Base-by-base conservation (phyloP, 2,113 vertebrate genomes). In the Sorex araneus region DNA sequence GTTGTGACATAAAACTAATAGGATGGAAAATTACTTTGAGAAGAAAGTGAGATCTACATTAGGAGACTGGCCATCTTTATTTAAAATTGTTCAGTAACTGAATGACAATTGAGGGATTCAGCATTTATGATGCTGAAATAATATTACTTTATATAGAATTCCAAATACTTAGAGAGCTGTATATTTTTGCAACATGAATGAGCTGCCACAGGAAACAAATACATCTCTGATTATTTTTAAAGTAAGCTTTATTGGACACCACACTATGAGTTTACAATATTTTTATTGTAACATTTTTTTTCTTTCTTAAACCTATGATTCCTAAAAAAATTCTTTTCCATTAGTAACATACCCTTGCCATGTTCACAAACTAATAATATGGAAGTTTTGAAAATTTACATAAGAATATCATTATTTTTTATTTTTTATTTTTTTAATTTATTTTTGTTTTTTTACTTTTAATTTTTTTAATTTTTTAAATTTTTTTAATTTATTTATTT, bases 1-100 rank as follows among this genome's bases (percentile, higher is more conserved):
- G 88, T 97, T 97, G 82, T 96, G 91, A 87, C 95, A 97, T 96
- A 97, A 97, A 98, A 93, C 87, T 96, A 97, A 97, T 94, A 97
- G 89, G 81, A 95, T 97, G 93, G 97, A 97, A 98, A 98, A 98
- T 97, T 95, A 84, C 92, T 97, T 88, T 83, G 85, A 96, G 92
- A 94, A 93, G 96, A 82, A 95, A 89, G 91, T 91, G 63, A 96
- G 94, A 87, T 96, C 0, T 28, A 30, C 92, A 88, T 97, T 97
- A 93, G 82, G 67, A 96, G 97, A 97, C 95, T 95, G 96, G 28
- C 86, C 43, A 18, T 93, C 96, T 95, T 95, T 92, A 88, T 94
- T 1, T 94, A 95, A 89, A 93, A 67, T 84, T 97, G 95, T 95
- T 96, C 50, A 96, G 47, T 90, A 95, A 95, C 54, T 96, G 90